Evolutionary conservation across 2,797 vertebrate species (phyloP).

Genomic region (Propithecus perrieri): DNA sequence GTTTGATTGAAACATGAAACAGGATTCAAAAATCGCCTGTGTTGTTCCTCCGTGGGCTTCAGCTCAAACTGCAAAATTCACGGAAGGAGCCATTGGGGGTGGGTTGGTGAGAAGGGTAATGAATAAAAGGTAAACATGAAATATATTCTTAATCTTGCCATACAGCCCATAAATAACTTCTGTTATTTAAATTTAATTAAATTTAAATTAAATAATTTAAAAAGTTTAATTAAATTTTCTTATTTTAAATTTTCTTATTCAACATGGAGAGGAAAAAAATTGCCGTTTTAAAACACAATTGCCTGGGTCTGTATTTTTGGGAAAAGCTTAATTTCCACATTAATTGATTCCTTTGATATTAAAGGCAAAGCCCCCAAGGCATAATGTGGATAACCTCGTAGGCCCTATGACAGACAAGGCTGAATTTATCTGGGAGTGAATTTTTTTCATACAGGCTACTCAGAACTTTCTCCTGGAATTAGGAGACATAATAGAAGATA

Average conservation of each 20-base stretch:
- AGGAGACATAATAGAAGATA: not conserved
- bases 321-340: not conserved
- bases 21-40: not conserved
- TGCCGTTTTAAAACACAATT: not conserved
- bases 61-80: not conserved
- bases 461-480: not conserved
- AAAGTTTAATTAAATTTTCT: not conserved
- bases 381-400: not conserved
- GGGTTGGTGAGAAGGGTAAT: not conserved
- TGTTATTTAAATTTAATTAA: not conserved
- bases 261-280: not conserved
- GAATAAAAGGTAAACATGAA: not conserved
- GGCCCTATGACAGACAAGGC: not conserved
- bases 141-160: not conserved
- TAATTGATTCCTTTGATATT: not conserved
- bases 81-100: fast-evolving
- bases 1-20: not conserved
- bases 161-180: not conserved
- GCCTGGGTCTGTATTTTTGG: not conserved
- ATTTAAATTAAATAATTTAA: not conserved
- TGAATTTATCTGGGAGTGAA: not conserved
- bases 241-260: not conserved
- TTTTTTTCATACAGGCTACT: not conserved
- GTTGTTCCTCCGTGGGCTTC: not conserved
- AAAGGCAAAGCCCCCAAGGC: not conserved